Percentiles rank a stretch among this genome's conserved stretches.
These are phyloP conservation scores for Drosophila prosaltans DNA, from an alignment of 1,140 invertebrate genomes.

Conservation along the genomic window DNA sequence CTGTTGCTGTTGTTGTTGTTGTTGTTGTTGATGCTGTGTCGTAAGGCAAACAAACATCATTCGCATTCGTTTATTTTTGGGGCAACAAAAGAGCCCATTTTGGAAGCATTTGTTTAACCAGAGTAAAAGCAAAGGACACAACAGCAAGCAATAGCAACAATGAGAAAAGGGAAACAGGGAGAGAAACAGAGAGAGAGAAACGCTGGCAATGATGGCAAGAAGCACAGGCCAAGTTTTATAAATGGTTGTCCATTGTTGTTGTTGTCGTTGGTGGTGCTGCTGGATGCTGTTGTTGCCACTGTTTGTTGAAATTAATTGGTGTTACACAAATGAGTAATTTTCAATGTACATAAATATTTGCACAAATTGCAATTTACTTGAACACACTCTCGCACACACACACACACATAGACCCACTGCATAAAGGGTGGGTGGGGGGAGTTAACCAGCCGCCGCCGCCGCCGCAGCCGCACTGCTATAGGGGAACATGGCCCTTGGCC, in stretches of 20 bases:
- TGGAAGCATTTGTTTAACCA: slow-evolving; percentile 72
- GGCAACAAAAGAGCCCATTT: slow-evolving; percentile 79
- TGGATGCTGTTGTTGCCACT: slow-evolving; percentile 40
- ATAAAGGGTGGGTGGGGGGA: background rate
- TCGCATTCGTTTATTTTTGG: slow-evolving; percentile 63
- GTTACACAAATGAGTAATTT: slow-evolving; percentile 83
- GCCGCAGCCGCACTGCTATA: no score
- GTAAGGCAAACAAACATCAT: slow-evolving; percentile 47
- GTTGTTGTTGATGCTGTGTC: slow-evolving; percentile 3
- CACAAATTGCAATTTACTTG: slow-evolving; percentile 76
- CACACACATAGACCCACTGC: background rate
- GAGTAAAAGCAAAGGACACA: slow-evolving; percentile 47
- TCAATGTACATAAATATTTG: slow-evolving; percentile 82
- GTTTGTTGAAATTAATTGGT: slow-evolving; percentile 82
- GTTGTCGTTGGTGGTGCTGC: background rate
- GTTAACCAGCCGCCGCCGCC: no score
- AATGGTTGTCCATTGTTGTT: slow-evolving; percentile 61
- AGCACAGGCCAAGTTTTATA: slow-evolving; percentile 51
- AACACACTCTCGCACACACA: slow-evolving; percentile 1
- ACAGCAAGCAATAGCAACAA: slow-evolving; percentile 25
- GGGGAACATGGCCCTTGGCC: background rate
- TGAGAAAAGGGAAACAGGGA: background rate
- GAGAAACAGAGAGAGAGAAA: slow-evolving; percentile 3
- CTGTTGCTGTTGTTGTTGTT: background rate
- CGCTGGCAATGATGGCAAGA: background rate